Conservation (phyloP, 2,113 vertebrate species). For the Eidolon helvum region DNA sequence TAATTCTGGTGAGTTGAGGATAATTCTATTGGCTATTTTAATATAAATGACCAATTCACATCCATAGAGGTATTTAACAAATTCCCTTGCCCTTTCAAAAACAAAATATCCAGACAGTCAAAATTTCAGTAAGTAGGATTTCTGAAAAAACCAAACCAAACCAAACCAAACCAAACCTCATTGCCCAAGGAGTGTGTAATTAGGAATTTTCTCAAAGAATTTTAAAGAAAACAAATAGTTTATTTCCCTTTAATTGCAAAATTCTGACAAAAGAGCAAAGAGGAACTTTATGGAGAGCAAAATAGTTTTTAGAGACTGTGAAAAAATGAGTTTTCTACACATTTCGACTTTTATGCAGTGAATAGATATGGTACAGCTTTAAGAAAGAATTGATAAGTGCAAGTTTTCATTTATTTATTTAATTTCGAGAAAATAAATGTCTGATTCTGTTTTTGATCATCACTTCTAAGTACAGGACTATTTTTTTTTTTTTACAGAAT, state of each 20-base stretch:
- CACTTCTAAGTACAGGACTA: constrained; percentile 14
- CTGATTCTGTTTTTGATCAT: constrained; percentile 47
- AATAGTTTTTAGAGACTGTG: constrained; percentile 17
- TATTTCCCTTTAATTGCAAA: constrained; percentile 53
- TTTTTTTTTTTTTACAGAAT: neutral
- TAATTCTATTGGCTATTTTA: constrained; percentile 13
- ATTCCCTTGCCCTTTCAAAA: constrained; percentile 25
- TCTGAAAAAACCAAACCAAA: neutral
- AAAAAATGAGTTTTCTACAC: constrained; percentile 45
- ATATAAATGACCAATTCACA: constrained; percentile 14
- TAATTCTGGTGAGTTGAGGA: constrained; percentile 1
- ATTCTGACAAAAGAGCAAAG: constrained; percentile 37
- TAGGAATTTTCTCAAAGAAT: constrained; percentile 23
- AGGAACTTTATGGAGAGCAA: neutral
- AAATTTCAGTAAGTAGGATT: constrained; percentile 37
- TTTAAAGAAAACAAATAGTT: constrained; percentile 38
- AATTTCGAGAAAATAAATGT: constrained; percentile 46
- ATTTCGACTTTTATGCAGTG: neutral
- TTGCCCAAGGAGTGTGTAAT: neutral
- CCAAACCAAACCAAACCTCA: neutral
- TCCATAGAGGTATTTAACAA: neutral
- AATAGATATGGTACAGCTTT: constrained; percentile 9
- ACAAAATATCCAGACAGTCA: constrained; percentile 18
- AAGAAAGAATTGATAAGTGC: constrained; percentile 30
- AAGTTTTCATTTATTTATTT: constrained; percentile 39